phyloP scores from a whole-genome alignment of 1,140 invertebrate genomes.

The Drosophila paulistorum region DNA sequence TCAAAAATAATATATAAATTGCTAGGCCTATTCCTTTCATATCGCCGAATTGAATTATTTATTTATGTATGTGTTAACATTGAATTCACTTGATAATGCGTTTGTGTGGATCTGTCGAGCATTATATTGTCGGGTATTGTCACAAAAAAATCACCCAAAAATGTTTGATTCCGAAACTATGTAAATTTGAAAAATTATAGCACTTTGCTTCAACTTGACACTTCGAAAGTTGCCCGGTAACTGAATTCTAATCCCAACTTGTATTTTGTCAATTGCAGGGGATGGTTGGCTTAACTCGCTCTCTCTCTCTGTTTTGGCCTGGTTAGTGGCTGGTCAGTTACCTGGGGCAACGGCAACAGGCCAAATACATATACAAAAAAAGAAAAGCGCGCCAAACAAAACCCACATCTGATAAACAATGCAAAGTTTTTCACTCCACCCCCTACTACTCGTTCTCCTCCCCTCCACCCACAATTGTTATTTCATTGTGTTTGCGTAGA shows the following conservation, averaged over 20 bases:
- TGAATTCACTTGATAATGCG: constrained; percentile 24
- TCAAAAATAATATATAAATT: constrained; percentile 49
- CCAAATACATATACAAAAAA: constrained; percentile 30
- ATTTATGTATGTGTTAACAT: constrained; percentile 30
- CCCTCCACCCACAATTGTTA: background rate
- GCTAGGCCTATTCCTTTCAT: constrained; percentile 58
- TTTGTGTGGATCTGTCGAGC: constrained; percentile 36
- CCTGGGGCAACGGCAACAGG: constrained; percentile 76
- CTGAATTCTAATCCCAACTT: constrained; percentile 72
- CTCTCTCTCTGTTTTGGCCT: constrained; percentile 80
- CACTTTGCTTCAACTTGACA: constrained; percentile 40
- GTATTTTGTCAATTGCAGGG: constrained; percentile 16
- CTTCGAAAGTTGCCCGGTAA: constrained; percentile 69
- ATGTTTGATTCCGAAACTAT: background rate
- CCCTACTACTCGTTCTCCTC: background rate
- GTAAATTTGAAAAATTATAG: constrained; percentile 14
- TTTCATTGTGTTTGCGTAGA: constrained; percentile 13
- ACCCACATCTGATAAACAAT: constrained; percentile 53
- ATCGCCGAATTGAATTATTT: constrained; percentile 36
- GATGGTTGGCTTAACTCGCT: constrained; percentile 52
- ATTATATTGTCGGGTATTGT: constrained; percentile 4
- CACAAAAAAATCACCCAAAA: background rate
- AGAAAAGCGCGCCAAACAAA: constrained; percentile 62
- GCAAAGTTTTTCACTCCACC: constrained; percentile 13
- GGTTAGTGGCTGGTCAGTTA: constrained; percentile 81